These are phyloP conservation scores for Disparrhopalites patrizii DNA, from an alignment of 2,888 invertebrate genomes.

Conservation along the genomic window DNA sequence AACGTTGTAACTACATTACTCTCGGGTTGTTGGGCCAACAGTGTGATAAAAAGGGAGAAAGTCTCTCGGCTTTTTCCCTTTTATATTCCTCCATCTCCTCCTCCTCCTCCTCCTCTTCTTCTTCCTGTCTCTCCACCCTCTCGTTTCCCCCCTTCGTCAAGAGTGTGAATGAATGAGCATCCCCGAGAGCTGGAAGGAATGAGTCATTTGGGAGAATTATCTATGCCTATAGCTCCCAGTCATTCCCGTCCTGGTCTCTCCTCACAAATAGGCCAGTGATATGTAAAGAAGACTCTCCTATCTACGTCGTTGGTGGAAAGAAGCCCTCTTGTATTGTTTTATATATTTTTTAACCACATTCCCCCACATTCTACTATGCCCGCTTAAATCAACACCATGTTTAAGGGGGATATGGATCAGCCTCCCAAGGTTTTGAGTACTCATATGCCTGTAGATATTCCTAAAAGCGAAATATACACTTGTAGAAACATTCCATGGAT, in stretches of 20 bases:
- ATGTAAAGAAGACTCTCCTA: not conserved
- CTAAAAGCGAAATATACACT: too few species aligned
- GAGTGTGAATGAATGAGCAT: conserved; percentile 1
- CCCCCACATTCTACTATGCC: too few species aligned
- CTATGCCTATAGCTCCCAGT: not conserved
- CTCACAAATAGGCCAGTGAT: too few species aligned
- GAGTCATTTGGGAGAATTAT: conserved; percentile 13
- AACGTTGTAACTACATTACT: too few species aligned
- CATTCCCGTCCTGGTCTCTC: not conserved
- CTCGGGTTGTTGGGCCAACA: conserved; percentile 7
- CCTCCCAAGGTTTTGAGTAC: too few species aligned
- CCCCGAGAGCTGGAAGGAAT: not conserved
- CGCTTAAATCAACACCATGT: too few species aligned
- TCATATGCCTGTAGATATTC: too few species aligned
- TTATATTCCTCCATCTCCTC: not conserved
- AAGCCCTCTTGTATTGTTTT: not conserved
- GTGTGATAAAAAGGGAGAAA: not conserved
- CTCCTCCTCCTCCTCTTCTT: not conserved
- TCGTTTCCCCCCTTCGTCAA: not conserved
- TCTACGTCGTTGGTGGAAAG: not conserved
- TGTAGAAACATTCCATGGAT: too few species aligned
- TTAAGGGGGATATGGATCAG: too few species aligned
- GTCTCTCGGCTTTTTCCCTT: not conserved
- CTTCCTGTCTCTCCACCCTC: not conserved
- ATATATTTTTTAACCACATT: too few species aligned